phyloP scores from a whole-genome alignment of 1,140 invertebrate genomes.

The Hylaeus volcanicus region DNA sequence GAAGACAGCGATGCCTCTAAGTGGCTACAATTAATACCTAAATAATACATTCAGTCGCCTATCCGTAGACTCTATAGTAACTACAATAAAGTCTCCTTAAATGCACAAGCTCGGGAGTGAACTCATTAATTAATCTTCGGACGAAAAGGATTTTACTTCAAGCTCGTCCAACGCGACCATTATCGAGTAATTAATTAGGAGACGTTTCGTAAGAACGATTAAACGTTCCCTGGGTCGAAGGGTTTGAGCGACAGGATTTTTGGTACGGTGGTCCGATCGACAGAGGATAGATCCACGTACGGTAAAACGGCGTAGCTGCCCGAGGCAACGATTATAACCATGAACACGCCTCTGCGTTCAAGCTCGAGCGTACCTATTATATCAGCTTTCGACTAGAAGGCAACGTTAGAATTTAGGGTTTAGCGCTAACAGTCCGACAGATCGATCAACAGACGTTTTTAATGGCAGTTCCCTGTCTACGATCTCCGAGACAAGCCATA shows the following conservation, averaged over 20 bases:
- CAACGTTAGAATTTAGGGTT: slow-evolving; percentile 69
- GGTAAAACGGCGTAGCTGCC: slow-evolving; percentile 46
- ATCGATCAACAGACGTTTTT: slow-evolving; percentile 64
- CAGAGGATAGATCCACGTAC: slow-evolving; percentile 12
- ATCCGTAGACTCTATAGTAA: too few relatives aligned
- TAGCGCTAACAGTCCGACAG: slow-evolving; percentile 69
- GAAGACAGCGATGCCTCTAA: not conserved
- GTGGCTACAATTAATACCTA: too few relatives aligned
- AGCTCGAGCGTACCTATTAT: slow-evolving; percentile 60
- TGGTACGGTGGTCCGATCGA: not conserved
- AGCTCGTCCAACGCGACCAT: too few relatives aligned
- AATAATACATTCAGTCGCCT: too few relatives aligned
- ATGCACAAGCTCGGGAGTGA: too few relatives aligned
- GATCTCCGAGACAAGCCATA: slow-evolving; percentile 57
- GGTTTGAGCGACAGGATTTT: not conserved
- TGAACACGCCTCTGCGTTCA: slow-evolving; percentile 58
- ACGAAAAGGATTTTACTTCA: not conserved
- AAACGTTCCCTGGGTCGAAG: not conserved
- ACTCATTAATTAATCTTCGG: too few relatives aligned
- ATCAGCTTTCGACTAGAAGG: slow-evolving; percentile 56
- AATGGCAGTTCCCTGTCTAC: slow-evolving; percentile 61
- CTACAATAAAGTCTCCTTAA: too few relatives aligned
- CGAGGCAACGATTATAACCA: slow-evolving; percentile 64
- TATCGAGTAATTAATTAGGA: not conserved
- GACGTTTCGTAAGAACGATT: not conserved